Evolutionary conservation across 2,113 vertebrate genomes (phyloP).

Genomic region (Taurulus bubalis): DNA sequence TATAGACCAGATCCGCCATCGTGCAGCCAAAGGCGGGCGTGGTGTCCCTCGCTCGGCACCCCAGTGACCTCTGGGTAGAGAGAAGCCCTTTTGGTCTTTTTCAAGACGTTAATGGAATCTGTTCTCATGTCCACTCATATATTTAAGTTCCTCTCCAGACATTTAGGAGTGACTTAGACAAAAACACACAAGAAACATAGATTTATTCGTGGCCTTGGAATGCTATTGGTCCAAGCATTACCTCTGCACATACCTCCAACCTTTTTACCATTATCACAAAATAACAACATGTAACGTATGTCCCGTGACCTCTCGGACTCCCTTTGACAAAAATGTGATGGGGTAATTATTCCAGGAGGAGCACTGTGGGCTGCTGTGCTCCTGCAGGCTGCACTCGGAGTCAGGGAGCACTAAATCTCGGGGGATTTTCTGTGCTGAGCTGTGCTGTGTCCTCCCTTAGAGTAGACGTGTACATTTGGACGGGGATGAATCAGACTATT

Average conservation of each 20-base stretch:
- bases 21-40: conserved; percentile 39
- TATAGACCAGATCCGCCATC: conserved; percentile 71
- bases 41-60: conserved; percentile 26
- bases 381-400: conserved; percentile 20
- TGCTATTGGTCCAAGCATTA: neutral
- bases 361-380: conserved; percentile 34
- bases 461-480: conserved; percentile 67
- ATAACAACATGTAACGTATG: conserved; percentile 15
- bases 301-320: neutral
- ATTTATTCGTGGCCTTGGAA: neutral
- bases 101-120: conserved; percentile 35
- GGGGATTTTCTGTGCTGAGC: conserved; percentile 57
- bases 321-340: conserved; percentile 29
- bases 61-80: conserved; percentile 17
- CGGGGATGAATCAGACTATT: conserved; percentile 79
- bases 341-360: conserved; percentile 44
- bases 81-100: conserved; percentile 31
- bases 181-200: neutral
- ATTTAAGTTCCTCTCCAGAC: conserved; percentile 29
- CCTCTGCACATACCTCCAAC: neutral
- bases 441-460: conserved; percentile 55
- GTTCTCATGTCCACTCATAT: conserved; percentile 20
- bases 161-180: conserved; percentile 8
- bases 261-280: conserved; percentile 2
- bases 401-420: conserved; percentile 63